Base-by-base conservation (phyloP, 2,797 vertebrate species). In the Acanthopagrus latus region DNA sequence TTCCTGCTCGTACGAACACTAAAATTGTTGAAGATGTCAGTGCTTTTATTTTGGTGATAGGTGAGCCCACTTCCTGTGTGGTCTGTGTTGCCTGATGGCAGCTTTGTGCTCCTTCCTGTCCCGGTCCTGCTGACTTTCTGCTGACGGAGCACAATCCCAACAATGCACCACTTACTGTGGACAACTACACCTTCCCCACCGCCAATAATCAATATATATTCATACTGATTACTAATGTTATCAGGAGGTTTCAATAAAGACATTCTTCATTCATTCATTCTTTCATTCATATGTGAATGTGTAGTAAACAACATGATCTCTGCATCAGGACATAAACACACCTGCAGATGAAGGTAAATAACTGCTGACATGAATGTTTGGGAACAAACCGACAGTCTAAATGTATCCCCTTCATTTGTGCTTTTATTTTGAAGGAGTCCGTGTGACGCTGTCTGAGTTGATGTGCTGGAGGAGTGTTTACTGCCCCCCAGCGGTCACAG, bases 111-210 rank as follows among this genome's bases (percentile, higher is more conserved):
- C 9, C 21, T 54, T n/a, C 46, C 25, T 55, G 55, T 63, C 44
- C 6, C 71, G 44, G 9, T 67, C 80, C 68, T 62, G 69, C 65
- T 60, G 67, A 0, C 21, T 64, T 83, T 78, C 47, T 81, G 83
- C 86, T 86, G 83, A 88, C 65, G 1, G 48, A 68, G 76, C 75
- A 79, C 18, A 79, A 76, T 12, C 29, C 25, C 18, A 64, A 74
- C 80, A 76, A 83, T 76, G 86, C 80, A 76, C 3, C 80, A 78
- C 48, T 46, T 18, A 17, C 23, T 13, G 1, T 12, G 10, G 7
- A 13, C 18, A 16, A 41, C n/a, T 38, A 16, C 38, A 62, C 48
- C 5, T 21, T 23, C 33, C 7, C 4, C 41, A 55, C 41, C 5
- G 20, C 4, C 4, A 6, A 1, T 5, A n/a, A 9, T 10, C 18